phyloP scores from a whole-genome alignment of 1,140 invertebrate species.

The Musca domestica region DNA sequence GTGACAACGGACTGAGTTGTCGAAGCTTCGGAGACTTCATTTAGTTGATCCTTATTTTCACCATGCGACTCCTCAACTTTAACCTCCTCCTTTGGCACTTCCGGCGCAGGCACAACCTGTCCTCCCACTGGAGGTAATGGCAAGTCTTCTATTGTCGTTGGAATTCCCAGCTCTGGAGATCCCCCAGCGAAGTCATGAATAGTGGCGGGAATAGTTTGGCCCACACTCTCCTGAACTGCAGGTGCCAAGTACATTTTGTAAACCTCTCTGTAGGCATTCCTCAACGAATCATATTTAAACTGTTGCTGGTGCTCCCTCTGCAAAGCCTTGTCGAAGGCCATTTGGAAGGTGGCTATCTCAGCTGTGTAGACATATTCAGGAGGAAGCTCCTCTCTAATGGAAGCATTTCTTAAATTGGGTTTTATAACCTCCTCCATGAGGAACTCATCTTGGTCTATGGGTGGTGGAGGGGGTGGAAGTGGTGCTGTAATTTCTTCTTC shows the following conservation, averaged over 20 bases:
- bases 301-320: conserved; percentile 37
- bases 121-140: too few species aligned
- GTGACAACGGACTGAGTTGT: too few species aligned
- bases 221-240: neutral
- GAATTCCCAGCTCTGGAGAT: too few species aligned
- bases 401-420: conserved; percentile 39
- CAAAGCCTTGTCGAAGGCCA: conserved; percentile 41
- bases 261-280: conserved; percentile 32
- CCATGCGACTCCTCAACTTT: neutral
- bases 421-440: conserved; percentile 49
- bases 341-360: conserved; percentile 44
- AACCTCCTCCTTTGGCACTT: too few species aligned
- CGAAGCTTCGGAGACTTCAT: too few species aligned
- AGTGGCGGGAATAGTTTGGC: too few species aligned
- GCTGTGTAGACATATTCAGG: conserved; percentile 40
- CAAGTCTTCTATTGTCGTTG: too few species aligned
- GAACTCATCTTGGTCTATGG: conserved; percentile 31
- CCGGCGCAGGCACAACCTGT: too few species aligned
- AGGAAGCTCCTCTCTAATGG: conserved; percentile 39
- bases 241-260: conserved; percentile 42
- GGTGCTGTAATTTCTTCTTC: conserved; percentile 22
- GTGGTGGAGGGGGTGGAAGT: conserved; percentile 30
- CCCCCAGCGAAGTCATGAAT: too few species aligned
- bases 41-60: too few species aligned
- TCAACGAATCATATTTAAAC: conserved; percentile 32